Evolutionary conservation across 1,140 invertebrate genomes (phyloP).

Genomic region (Drosophila biarmipes): DNA sequence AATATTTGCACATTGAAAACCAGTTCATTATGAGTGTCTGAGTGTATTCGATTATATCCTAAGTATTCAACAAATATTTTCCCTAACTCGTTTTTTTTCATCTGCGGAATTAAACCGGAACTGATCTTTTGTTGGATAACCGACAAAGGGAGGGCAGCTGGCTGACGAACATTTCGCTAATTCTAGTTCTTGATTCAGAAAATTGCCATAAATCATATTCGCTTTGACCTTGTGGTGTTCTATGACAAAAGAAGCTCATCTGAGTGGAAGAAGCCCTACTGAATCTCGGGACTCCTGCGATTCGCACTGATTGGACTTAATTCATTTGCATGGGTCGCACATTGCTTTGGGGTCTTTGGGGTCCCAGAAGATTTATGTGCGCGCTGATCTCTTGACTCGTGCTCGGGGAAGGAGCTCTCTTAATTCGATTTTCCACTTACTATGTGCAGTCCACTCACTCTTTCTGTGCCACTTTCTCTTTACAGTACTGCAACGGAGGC

Average conservation of each 20-base stretch:
- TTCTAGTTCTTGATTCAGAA: slow-evolving; percentile 55
- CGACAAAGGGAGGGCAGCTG: slow-evolving; percentile 40
- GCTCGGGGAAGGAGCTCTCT: slow-evolving; percentile 4
- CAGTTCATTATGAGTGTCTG: too few species aligned
- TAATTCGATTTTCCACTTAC: slow-evolving; percentile 18
- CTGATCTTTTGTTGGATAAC: slow-evolving; percentile 11
- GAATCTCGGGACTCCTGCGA: slow-evolving; percentile 22
- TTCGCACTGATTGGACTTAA: slow-evolving; percentile 71
- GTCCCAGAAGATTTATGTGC: slow-evolving; percentile 23
- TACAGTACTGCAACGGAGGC: slow-evolving; percentile 98
- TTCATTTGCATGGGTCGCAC: slow-evolving; percentile 75
- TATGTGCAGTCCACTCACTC: neutral
- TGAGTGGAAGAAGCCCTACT: slow-evolving; percentile 1
- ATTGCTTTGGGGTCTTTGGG: slow-evolving; percentile 46
- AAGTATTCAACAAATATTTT: neutral
- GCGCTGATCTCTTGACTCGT: slow-evolving; percentile 12
- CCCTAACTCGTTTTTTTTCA: neutral
- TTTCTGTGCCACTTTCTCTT: slow-evolving; percentile 42
- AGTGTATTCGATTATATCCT: too few species aligned
- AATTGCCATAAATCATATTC: slow-evolving; percentile 71
- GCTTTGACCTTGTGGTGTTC: slow-evolving; percentile 55
- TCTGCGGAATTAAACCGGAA: slow-evolving; percentile 27
- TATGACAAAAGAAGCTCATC: slow-evolving; percentile 33
- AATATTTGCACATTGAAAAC: too few species aligned
- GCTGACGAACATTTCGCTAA: slow-evolving; percentile 23